These are phyloP conservation scores for Parambassis ranga DNA, from an alignment of 2,797 vertebrate species.

Conservation along the genomic window DNA sequence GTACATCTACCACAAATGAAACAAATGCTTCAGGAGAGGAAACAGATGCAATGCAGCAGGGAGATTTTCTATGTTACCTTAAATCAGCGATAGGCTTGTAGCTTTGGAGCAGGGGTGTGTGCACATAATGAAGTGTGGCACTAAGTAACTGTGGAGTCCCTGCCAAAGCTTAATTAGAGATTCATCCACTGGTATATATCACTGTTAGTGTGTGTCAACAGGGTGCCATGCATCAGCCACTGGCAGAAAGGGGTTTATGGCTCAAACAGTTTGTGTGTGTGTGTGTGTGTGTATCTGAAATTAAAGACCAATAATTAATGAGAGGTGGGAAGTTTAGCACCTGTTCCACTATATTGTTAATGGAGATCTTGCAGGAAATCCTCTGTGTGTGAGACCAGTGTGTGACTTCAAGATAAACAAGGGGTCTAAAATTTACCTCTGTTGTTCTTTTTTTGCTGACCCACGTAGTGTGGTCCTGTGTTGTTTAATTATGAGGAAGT, in stretches of 20 bases:
- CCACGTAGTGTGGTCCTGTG: neutral
- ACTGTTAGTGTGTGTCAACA: slow-evolving; percentile 91
- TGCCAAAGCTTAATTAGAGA: slow-evolving; percentile 95
- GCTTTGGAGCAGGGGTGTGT: slow-evolving; percentile 76
- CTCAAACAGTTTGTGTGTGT: slow-evolving; percentile 78
- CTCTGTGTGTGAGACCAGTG: slow-evolving; percentile 25
- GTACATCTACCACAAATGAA: slow-evolving; percentile 30
- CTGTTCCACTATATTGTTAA: slow-evolving; percentile 73
- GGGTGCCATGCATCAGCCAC: slow-evolving; percentile 86
- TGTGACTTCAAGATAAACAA: slow-evolving; percentile 50
- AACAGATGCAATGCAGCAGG: slow-evolving; percentile 54
- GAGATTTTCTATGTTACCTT: slow-evolving; percentile 63
- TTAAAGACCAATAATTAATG: slow-evolving; percentile 82
- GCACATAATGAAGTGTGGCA: slow-evolving; percentile 85
- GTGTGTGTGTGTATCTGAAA: slow-evolving; percentile 53
- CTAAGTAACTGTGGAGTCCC: slow-evolving; percentile 84
- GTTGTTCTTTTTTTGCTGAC: neutral
- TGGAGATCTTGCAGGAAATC: slow-evolving; percentile 51
- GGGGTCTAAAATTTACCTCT: slow-evolving; percentile 11
- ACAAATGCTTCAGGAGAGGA: slow-evolving; percentile 39
- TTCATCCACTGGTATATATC: slow-evolving; percentile 91
- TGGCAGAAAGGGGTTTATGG: slow-evolving; percentile 84
- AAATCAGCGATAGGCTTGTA: slow-evolving; percentile 80
- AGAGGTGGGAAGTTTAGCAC: slow-evolving; percentile 77
- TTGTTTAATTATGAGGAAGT: neutral